These are phyloP conservation scores for Neoniphon sammara DNA, from an alignment of 2,797 vertebrate species.

Conservation along the genomic window DNA sequence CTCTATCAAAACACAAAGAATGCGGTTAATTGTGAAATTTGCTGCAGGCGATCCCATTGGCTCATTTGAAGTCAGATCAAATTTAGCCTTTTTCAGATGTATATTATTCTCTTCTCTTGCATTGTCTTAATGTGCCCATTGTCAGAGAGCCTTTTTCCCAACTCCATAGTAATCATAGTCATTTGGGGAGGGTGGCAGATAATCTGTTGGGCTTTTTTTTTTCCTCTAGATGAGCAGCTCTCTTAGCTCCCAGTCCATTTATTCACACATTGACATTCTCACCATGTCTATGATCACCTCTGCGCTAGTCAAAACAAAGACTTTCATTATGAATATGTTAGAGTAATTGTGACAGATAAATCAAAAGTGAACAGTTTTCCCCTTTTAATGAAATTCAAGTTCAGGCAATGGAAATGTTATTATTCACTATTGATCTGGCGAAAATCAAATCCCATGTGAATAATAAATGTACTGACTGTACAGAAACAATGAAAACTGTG, in stretches of 20 bases:
- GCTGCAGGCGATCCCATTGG: conserved; percentile 67
- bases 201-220: conserved; percentile 60
- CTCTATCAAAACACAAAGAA: conserved; percentile 72
- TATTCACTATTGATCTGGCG: conserved; percentile 42
- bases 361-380: conserved; percentile 56
- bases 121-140: conserved; percentile 66
- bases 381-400: conserved; percentile 54
- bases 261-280: conserved; percentile 65
- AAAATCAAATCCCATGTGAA: conserved; percentile 42
- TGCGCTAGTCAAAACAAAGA: conserved; percentile 69
- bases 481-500: conserved; percentile 1
- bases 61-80: conserved; percentile 61
- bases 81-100: conserved; percentile 60
- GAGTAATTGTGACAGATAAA: conserved; percentile 68
- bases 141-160: conserved; percentile 58
- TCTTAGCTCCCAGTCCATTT: conserved; percentile 61
- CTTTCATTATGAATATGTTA: conserved; percentile 66
- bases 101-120: conserved; percentile 52
- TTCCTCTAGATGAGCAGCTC: conserved; percentile 63
- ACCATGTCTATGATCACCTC: conserved; percentile 64
- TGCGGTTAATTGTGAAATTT: conserved; percentile 74
- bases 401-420: conserved; percentile 49
- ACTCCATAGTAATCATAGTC: conserved; percentile 67
- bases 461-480: conserved; percentile 21
- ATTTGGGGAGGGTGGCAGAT: conserved; percentile 62